phyloP scores from a whole-genome alignment of 2,113 vertebrate species.

The Nothocercus nigrocapillus region DNA sequence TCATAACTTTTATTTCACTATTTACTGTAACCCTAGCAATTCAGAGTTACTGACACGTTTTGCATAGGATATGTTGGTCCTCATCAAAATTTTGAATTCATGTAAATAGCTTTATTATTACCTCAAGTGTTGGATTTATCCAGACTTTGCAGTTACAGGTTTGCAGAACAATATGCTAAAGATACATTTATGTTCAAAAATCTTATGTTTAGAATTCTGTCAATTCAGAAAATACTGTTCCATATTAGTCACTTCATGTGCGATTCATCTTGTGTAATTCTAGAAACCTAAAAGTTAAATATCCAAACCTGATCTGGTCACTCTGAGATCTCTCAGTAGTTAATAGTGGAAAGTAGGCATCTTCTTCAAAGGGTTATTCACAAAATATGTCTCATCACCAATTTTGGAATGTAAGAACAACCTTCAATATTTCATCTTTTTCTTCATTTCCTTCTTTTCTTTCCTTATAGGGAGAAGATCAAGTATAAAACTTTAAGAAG shows the following conservation, averaged over 20 bases:
- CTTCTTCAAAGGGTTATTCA: not conserved
- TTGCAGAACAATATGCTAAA: not conserved
- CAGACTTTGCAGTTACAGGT: not conserved
- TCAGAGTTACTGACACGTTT: not conserved
- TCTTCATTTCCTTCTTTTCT: not conserved
- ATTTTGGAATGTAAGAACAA: not conserved
- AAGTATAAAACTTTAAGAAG: not conserved
- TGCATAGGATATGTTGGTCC: not conserved
- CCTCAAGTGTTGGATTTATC: conserved; percentile 11
- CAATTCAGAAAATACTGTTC: not conserved
- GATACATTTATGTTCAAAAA: not conserved
- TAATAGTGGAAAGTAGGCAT: not conserved
- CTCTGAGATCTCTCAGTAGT: not conserved
- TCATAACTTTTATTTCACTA: not conserved
- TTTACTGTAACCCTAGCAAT: not conserved
- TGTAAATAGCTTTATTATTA: not conserved
- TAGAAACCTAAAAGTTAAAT: not conserved
- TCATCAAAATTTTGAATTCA: not conserved
- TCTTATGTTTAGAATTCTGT: not conserved
- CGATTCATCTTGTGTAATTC: not conserved
- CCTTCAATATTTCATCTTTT: not conserved
- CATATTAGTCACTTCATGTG: not conserved
- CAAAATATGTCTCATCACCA: not conserved
- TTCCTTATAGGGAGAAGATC: not conserved
- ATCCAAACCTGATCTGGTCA: not conserved